phyloP scores from a whole-genome alignment of 1,140 invertebrate genomes.

The Trichonephila clavata region DNA sequence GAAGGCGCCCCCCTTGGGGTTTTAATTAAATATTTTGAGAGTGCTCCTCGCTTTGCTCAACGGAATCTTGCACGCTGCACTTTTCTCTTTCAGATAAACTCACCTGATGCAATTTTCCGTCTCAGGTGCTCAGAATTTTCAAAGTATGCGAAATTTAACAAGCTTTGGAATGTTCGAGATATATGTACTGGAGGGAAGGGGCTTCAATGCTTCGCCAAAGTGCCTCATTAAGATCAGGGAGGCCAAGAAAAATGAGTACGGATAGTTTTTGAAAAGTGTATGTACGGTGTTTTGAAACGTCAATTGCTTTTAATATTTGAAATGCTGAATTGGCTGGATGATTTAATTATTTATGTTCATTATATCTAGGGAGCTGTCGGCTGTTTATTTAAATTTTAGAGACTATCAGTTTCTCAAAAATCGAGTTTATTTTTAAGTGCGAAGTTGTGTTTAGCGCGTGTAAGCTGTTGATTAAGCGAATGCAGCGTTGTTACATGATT shows the following conservation, averaged over 20 bases:
- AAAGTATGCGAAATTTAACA: constrained; percentile 35
- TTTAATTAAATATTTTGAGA: constrained; percentile 32
- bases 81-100: constrained; percentile 20
- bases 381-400: no score
- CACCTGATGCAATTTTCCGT: constrained; percentile 36
- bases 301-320: not conserved
- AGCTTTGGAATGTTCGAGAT: not conserved
- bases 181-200: not conserved
- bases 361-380: not conserved
- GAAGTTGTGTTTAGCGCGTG: no score
- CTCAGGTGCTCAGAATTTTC: constrained; percentile 16
- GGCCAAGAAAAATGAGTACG: not conserved
- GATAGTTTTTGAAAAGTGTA: constrained; percentile 2
- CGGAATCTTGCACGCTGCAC: not conserved
- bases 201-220: not conserved
- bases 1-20: not conserved
- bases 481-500: no score
- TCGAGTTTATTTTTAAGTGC: no score
- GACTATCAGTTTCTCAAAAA: no score
- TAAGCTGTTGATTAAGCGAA: no score
- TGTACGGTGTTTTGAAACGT: not conserved
- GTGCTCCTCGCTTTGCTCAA: not conserved
- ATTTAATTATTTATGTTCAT: not conserved
- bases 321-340: not conserved
- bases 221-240: not conserved